Evolutionary conservation across 2,797 vertebrate genomes (phyloP).

Genomic region (Bovichtus variegatus): DNA sequence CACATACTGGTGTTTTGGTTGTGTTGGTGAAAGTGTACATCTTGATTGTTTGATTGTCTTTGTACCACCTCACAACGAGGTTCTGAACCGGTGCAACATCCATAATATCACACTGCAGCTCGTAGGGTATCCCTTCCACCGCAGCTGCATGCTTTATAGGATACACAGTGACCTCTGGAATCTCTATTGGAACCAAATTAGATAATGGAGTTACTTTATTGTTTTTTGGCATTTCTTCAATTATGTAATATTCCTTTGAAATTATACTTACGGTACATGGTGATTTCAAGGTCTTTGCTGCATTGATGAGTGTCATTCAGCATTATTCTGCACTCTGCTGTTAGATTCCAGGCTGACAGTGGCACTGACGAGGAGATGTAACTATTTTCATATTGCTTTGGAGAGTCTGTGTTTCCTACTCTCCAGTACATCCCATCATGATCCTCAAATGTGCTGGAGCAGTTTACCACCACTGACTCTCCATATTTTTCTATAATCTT

Average conservation of each 20-base stretch:
- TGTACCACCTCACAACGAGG: slow-evolving; percentile 70
- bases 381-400: rapidly evolving
- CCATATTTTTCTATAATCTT: slow-evolving; percentile 15
- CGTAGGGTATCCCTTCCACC: not conserved
- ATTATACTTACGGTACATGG: slow-evolving; percentile 64
- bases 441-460: rapidly evolving
- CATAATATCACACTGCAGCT: slow-evolving; percentile 63
- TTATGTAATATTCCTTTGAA: not conserved
- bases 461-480: rapidly evolving
- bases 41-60: not conserved
- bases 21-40: not conserved
- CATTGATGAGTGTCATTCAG: not conserved
- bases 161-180: slow-evolving; percentile 40
- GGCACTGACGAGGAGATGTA: rapidly evolving
- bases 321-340: slow-evolving; percentile 23
- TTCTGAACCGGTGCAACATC: slow-evolving; percentile 61
- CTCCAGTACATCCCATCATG: not conserved
- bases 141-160: rapidly evolving
- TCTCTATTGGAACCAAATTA: slow-evolving; percentile 54
- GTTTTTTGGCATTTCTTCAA: not conserved
- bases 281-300: slow-evolving; percentile 46
- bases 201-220: not conserved
- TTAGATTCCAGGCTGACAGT: slow-evolving; percentile 33
- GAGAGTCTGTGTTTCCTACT: rapidly evolving
- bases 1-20: not conserved